Conservation (phyloP, 2,888 invertebrate species). For the Toxonevra muliebris region DNA sequence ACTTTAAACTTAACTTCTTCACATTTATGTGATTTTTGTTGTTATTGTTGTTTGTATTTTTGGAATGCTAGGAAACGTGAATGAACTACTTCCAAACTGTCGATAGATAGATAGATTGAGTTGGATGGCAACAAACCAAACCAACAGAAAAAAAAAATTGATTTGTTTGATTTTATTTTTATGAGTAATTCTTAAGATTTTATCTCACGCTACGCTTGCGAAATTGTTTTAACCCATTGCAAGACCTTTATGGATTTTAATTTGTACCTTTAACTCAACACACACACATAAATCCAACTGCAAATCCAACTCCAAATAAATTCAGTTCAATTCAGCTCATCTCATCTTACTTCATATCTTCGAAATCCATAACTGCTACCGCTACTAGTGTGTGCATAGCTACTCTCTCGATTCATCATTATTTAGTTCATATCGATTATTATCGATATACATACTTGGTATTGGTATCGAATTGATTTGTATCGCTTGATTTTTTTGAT, state of each 20-base stretch:
- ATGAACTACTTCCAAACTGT: conserved; percentile 44
- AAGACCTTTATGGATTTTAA: conserved; percentile 35
- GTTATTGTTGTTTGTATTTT: background rate
- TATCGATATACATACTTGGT: conserved; percentile 9
- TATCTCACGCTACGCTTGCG: conserved; percentile 46
- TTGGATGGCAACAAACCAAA: background rate
- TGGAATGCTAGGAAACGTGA: conserved; percentile 26
- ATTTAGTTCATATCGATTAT: conserved; percentile 19
- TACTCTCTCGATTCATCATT: no score
- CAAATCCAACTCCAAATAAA: no score
- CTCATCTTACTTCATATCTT: no score
- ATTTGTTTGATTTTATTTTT: conserved; percentile 29
- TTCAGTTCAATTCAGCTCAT: no score
- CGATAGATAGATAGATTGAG: conserved; percentile 32
- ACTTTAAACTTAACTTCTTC: background rate
- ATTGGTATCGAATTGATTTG: conserved; percentile 34
- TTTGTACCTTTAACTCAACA: no score
- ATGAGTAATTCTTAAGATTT: conserved; percentile 35
- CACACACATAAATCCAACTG: no score
- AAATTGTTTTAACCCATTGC: conserved; percentile 44
- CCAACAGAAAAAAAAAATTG: conserved; percentile 23
- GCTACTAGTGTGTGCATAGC: no score
- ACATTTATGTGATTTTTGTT: background rate
- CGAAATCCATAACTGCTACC: no score
- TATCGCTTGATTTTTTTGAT: conserved; percentile 30